Evolutionary conservation across 1,140 invertebrate species (phyloP).

Genomic region (Vanessa atalanta): DNA sequence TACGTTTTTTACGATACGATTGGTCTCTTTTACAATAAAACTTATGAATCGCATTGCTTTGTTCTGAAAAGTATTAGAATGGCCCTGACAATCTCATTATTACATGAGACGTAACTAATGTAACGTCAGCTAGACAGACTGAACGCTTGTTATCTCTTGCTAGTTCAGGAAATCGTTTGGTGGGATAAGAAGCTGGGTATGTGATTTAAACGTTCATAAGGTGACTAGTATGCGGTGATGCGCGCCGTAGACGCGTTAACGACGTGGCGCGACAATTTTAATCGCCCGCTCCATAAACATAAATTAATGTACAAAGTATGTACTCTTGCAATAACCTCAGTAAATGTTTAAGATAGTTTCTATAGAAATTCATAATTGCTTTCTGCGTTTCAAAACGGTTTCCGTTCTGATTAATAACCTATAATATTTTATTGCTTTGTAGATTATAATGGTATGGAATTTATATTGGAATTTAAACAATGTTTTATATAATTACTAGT

Average conservation of each 20-base stretch:
- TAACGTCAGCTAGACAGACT: slow-evolving; percentile 11
- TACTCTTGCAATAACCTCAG: slow-evolving; percentile 18
- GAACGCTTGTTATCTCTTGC: slow-evolving; percentile 15
- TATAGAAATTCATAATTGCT: slow-evolving; percentile 26
- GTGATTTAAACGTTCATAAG: slow-evolving; percentile 36
- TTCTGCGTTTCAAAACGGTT: slow-evolving; percentile 23
- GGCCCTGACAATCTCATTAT: background rate
- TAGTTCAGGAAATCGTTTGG: slow-evolving; percentile 28
- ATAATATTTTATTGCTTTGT: slow-evolving; percentile 17
- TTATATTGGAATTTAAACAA: background rate
- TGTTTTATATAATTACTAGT: no score
- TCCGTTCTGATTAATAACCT: slow-evolving; percentile 23
- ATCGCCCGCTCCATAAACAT: slow-evolving; percentile 42
- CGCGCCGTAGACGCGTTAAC: slow-evolving; percentile 31
- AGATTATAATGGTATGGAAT: background rate
- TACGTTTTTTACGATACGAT: slow-evolving; percentile 63
- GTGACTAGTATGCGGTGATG: slow-evolving; percentile 22
- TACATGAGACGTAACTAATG: slow-evolving; percentile 5
- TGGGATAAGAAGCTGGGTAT: slow-evolving; percentile 26
- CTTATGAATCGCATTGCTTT: background rate
- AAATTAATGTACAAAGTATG: slow-evolving; percentile 35
- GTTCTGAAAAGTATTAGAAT: slow-evolving; percentile 6
- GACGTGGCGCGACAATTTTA: slow-evolving; percentile 43
- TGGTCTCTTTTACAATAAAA: slow-evolving; percentile 53
- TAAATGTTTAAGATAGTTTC: slow-evolving; percentile 33